Conservation (phyloP, 2,113 vertebrate species). For the Boulengeromyrus knoepffleri region DNA sequence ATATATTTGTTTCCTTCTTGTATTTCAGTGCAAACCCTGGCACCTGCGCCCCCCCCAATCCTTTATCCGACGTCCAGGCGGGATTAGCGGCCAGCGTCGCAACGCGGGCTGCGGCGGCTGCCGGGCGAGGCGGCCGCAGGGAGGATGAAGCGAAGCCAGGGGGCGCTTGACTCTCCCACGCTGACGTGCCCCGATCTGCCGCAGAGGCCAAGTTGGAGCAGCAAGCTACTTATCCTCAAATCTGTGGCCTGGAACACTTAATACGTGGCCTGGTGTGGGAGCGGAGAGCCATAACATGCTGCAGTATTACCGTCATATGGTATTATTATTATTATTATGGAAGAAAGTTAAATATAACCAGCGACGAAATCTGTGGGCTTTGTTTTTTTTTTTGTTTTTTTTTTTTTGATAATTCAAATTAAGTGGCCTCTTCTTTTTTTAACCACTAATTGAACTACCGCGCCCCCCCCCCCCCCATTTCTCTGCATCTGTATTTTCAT, state of each 20-base stretch:
- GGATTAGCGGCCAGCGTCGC: neutral
- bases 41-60: neutral
- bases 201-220: neutral
- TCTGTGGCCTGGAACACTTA: neutral
- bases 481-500: conserved; percentile 54
- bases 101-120: neutral
- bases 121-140: neutral
- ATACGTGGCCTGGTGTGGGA: neutral
- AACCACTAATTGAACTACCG: conserved; percentile 61
- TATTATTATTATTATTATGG: neutral
- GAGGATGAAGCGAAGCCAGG: neutral
- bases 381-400: neutral
- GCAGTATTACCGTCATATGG: conserved; percentile 11
- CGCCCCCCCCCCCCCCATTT: conserved; percentile 48
- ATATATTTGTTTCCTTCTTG: neutral
- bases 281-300: conserved; percentile 4
- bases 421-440: conserved; percentile 61
- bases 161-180: neutral
- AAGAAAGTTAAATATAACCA: conserved; percentile 38
- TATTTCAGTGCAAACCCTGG: neutral
- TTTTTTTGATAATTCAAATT: conserved; percentile 49
- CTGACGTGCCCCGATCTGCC: neutral
- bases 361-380: conserved; percentile 47
- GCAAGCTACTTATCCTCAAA: neutral
- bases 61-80: neutral